These are phyloP conservation scores for Enteromius thamalakanensis DNA, from an alignment of 2,797 vertebrate genomes.

Conservation along the genomic window DNA sequence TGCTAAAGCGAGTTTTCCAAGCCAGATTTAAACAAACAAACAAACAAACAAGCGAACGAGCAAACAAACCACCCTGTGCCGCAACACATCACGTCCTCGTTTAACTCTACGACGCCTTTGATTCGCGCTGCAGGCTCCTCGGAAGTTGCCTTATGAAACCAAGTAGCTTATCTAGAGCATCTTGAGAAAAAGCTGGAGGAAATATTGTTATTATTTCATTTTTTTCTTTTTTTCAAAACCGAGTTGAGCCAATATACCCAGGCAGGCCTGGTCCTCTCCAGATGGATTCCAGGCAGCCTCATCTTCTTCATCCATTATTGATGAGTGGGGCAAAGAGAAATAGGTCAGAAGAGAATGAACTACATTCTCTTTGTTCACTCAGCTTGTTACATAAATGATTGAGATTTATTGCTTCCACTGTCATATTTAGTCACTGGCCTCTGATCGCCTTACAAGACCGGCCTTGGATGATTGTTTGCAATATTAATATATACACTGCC, in stretches of 20 bases:
- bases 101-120: conserved; percentile 23
- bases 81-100: conserved; percentile 35
- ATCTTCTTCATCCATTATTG: conserved; percentile 62
- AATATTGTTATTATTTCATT: conserved; percentile 43
- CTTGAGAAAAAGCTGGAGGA: conserved; percentile 44
- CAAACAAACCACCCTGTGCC: conserved; percentile 37
- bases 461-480: conserved; percentile 37
- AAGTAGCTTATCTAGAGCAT: conserved; percentile 46
- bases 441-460: conserved; percentile 12
- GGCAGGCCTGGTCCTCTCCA: conserved; percentile 58
- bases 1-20: conserved; percentile 33
- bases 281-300: conserved; percentile 60
- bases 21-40: conserved; percentile 47
- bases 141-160: conserved; percentile 37
- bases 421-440: conserved; percentile 47
- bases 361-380: conserved; percentile 61
- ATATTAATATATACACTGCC: conserved; percentile 41
- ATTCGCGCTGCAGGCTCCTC: background rate
- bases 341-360: conserved; percentile 65
- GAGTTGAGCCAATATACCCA: conserved; percentile 51
- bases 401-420: conserved; percentile 47
- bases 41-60: conserved; percentile 10
- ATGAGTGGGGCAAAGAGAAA: conserved; percentile 60
- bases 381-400: conserved; percentile 61
- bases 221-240: conserved; percentile 23